These are phyloP conservation scores for Meiosimyza platycephala DNA, from an alignment of 2,888 invertebrate genomes.

Conservation along the genomic window DNA sequence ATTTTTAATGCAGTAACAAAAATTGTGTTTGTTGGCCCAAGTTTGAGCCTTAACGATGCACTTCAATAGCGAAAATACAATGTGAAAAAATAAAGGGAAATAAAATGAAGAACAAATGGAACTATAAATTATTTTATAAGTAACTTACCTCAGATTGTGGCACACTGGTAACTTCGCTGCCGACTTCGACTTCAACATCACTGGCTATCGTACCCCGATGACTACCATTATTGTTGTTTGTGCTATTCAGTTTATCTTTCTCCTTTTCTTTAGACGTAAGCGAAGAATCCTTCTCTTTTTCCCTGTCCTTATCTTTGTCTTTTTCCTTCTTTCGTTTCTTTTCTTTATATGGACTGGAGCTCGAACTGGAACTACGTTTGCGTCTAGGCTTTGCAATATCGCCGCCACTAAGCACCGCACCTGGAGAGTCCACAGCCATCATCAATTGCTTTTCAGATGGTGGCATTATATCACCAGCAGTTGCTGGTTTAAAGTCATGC, in stretches of 20 bases:
- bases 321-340: conserved; percentile 67
- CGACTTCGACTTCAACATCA: conserved; percentile 1
- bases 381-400: conserved; percentile 49
- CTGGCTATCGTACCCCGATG: conserved; percentile 10
- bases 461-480: conserved; percentile 31
- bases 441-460: conserved; percentile 38
- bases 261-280: conserved; percentile 54
- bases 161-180: conserved; percentile 4
- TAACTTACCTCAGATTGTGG: conserved; percentile 41
- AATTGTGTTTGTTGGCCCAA: too few relatives aligned
- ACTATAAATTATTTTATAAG: neutral
- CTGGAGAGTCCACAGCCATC: conserved; percentile 19
- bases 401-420: neutral
- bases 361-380: conserved; percentile 65
- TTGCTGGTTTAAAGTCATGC: conserved; percentile 54
- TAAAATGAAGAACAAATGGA: too few relatives aligned
- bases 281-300: conserved; percentile 22
- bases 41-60: too few relatives aligned
- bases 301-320: conserved; percentile 37
- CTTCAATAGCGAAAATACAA: too few relatives aligned
- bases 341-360: conserved; percentile 66
- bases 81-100: too few relatives aligned
- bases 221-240: conserved; percentile 10
- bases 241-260: conserved; percentile 17
- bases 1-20: too few relatives aligned